Percentiles rank a stretch among this genome's conserved stretches.
These are phyloP conservation scores for Microtus oregoni DNA, from an alignment of 2,113 vertebrate genomes.

Conservation along the genomic window DNA sequence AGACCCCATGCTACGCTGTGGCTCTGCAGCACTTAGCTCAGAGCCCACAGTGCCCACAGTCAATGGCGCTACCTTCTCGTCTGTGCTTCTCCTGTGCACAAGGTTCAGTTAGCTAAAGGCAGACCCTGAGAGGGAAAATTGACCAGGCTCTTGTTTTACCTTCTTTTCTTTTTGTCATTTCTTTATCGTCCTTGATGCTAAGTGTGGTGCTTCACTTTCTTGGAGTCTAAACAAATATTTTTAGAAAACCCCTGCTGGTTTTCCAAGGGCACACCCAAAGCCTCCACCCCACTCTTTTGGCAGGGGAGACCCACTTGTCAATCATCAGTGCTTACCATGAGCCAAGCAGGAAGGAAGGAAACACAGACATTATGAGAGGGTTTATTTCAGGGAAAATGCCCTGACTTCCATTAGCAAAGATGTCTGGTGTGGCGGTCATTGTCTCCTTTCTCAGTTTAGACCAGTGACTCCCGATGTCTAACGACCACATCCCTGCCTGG, in stretches of 20 bases:
- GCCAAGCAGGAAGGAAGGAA: slow-evolving; percentile 10
- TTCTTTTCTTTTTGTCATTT: neutral
- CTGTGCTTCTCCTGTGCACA: rapidly evolving
- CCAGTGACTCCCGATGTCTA: neutral
- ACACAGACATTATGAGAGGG: neutral
- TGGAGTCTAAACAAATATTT: neutral
- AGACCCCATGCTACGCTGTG: neutral
- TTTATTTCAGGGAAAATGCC: neutral
- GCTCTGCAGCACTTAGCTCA: neutral
- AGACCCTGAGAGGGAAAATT: neutral
- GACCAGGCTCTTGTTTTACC: neutral
- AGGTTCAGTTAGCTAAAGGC: neutral
- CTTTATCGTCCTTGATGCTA: neutral
- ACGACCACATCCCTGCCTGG: neutral
- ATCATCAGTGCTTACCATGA: neutral
- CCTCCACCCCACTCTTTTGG: neutral
- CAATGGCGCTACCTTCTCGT: neutral
- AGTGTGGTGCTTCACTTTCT: neutral
- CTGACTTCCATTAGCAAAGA: slow-evolving; percentile 13
- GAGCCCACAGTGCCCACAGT: neutral
- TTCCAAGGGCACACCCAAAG: neutral
- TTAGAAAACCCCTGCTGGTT: neutral
- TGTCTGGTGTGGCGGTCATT: neutral
- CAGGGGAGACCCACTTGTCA: neutral
- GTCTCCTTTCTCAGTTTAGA: neutral